Percentiles rank a stretch among this genome's conserved stretches.
phyloP scores from a whole-genome alignment of 2,888 invertebrate species.

The Chironomus riparius region DNA sequence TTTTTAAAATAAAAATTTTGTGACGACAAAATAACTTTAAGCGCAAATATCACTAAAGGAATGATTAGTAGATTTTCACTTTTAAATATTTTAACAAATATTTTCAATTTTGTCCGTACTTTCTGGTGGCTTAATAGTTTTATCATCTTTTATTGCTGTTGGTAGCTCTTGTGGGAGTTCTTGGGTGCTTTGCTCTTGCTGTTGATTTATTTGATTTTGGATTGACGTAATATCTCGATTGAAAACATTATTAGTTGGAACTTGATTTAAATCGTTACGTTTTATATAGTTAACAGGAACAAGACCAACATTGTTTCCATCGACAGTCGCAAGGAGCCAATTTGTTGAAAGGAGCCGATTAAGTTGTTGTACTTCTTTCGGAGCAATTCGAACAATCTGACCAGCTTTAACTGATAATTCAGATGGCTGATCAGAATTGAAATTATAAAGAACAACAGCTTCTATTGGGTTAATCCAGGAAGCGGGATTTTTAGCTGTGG shows the following conservation, averaged over 20 bases:
- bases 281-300: constrained; percentile 52
- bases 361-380: constrained; percentile 66
- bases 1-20: no score
- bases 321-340: constrained; percentile 55
- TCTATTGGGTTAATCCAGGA: constrained; percentile 61
- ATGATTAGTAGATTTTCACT: no score
- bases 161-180: no score
- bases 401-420: constrained; percentile 72
- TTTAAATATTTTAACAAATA: no score
- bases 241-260: neutral
- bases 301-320: constrained; percentile 51
- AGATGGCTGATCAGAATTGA: constrained; percentile 57
- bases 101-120: no score
- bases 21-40: no score
- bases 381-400: constrained; percentile 72
- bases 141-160: no score
- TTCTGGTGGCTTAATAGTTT: no score
- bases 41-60: no score
- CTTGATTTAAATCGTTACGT: neutral
- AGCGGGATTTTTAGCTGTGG: constrained; percentile 53
- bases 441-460: constrained; percentile 65
- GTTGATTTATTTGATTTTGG: no score
- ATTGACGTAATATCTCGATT: no score
- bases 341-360: constrained; percentile 54
- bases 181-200: no score